These are phyloP conservation scores for Xyliphius kryptos DNA, from an alignment of 2,113 vertebrate species.

Conservation along the genomic window DNA sequence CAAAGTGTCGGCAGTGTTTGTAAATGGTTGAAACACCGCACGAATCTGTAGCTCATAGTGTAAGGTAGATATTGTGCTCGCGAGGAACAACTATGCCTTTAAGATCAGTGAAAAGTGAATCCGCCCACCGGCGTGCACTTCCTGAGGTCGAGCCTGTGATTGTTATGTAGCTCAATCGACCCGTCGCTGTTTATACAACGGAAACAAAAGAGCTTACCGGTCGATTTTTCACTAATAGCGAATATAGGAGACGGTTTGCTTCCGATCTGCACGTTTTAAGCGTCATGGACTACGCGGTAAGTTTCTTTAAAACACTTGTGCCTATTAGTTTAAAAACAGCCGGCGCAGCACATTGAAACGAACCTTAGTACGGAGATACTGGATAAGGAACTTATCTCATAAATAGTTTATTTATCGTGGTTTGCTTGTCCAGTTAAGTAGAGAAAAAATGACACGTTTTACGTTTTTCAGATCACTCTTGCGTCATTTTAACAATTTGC, in stretches of 20 bases:
- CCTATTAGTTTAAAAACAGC: conserved; percentile 2
- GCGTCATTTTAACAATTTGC: no score
- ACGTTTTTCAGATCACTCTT: no score
- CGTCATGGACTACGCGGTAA: conserved; percentile 65
- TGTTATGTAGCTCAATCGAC: conserved; percentile 49
- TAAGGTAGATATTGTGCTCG: accelerated
- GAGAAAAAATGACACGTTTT: no score
- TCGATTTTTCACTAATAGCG: conserved; percentile 30
- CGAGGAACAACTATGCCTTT: not conserved
- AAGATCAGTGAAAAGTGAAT: no score
- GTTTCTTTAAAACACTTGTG: conserved; percentile 36
- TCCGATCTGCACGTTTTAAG: conserved; percentile 30
- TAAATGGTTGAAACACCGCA: not conserved
- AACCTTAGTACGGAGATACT: no score
- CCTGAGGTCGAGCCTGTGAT: conserved; percentile 50
- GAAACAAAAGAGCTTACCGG: conserved; percentile 30
- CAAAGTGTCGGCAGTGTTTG: no score
- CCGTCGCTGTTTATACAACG: conserved; percentile 32
- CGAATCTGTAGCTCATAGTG: conserved; percentile 2
- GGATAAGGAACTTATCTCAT: no score
- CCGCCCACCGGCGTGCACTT: conserved; percentile 53
- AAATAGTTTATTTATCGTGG: no score
- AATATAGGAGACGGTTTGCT: conserved; percentile 12
- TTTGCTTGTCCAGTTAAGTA: no score
- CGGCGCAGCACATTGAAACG: not conserved